Evolutionary conservation across 1,140 invertebrate species (phyloP).

Genomic region (Hyphantria cunea): DNA sequence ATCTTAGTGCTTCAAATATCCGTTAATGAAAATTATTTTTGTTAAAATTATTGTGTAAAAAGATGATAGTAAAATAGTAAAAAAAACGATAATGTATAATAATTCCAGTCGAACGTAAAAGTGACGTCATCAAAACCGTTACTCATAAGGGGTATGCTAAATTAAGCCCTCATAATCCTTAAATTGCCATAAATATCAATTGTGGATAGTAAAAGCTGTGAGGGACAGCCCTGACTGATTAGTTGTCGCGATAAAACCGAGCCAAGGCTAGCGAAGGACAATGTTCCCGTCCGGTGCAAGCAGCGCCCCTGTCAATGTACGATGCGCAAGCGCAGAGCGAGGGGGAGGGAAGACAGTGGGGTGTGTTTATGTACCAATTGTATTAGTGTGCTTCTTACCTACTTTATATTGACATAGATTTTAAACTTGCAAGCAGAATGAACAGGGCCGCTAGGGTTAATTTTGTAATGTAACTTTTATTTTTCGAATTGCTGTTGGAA

Average conservation of each 20-base stretch:
- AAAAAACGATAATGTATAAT: too few relatives aligned
- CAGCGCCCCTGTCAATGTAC: constrained; percentile 4
- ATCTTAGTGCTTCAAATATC: too few relatives aligned
- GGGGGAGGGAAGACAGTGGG: background rate
- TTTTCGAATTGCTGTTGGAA: too few relatives aligned
- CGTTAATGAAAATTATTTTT: too few relatives aligned
- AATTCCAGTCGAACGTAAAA: background rate
- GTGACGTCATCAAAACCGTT: constrained; percentile 1
- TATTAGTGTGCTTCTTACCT: background rate
- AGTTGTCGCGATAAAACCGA: constrained; percentile 55
- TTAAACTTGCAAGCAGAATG: too few relatives aligned
- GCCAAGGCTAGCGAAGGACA: constrained; percentile 77
- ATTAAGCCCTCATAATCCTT: constrained; percentile 18
- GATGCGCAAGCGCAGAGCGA: constrained; percentile 15
- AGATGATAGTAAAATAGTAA: too few relatives aligned
- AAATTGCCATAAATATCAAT: constrained; percentile 51
- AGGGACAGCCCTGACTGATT: constrained; percentile 57
- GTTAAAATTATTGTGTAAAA: too few relatives aligned
- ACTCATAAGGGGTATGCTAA: constrained; percentile 7
- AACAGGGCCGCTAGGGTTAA: too few relatives aligned
- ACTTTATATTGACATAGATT: background rate
- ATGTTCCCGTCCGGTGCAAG: constrained; percentile 62
- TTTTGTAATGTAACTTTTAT: too few relatives aligned
- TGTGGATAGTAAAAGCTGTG: constrained; percentile 45
- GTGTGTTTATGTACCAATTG: background rate